These are phyloP conservation scores for Petrocephalus schoutedeni DNA, from an alignment of 2,797 vertebrate genomes.

Conservation along the genomic window DNA sequence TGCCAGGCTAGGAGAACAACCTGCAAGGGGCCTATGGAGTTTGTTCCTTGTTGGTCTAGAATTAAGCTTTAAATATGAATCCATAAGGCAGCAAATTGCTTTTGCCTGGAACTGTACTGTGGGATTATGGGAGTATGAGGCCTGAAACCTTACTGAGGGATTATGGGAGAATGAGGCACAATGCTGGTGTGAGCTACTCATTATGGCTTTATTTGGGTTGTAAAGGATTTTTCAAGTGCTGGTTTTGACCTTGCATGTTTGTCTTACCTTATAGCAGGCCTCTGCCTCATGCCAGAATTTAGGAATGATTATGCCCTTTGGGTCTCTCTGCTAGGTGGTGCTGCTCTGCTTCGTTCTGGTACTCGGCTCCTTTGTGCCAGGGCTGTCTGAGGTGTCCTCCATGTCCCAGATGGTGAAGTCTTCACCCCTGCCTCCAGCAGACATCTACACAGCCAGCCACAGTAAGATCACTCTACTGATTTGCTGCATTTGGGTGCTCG, in stretches of 20 bases:
- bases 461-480: conserved; percentile 56
- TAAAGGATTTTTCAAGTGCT: neutral
- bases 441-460: conserved; percentile 86
- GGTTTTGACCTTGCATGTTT: neutral
- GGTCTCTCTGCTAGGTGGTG: conserved; percentile 74
- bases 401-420: conserved; percentile 78
- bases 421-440: conserved; percentile 64
- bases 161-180: neutral
- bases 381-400: conserved; percentile 78
- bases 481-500: neutral
- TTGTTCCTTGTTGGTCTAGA: neutral
- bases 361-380: conserved; percentile 88
- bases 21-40: neutral
- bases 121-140: neutral
- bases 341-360: conserved; percentile 92
- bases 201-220: neutral
- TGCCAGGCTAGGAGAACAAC: neutral
- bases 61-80: neutral
- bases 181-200: neutral
- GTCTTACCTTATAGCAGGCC: neutral
- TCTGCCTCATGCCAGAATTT: neutral
- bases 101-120: neutral
- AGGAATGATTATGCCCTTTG: conserved; percentile 35
- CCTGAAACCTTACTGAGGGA: neutral
- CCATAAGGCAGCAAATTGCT: neutral